Evolutionary conservation across 2,888 invertebrate genomes (phyloP).

Genomic region (Drosophila pseudotakahashii): DNA sequence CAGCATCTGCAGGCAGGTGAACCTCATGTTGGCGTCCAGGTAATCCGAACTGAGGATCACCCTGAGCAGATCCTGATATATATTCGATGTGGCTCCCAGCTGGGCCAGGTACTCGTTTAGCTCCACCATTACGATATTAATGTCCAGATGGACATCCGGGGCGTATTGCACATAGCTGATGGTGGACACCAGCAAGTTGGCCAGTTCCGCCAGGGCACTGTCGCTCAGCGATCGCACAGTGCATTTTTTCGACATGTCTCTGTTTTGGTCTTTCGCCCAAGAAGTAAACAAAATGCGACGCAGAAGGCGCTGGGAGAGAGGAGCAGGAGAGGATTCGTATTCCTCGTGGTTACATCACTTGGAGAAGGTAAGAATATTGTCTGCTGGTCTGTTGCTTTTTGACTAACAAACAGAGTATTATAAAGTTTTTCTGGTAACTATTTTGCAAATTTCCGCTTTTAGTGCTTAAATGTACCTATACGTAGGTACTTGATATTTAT

Average conservation of each 20-base stretch:
- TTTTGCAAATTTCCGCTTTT: background rate
- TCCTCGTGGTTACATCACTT: constrained; percentile 63
- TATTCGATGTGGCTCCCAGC: constrained; percentile 88
- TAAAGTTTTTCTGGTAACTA: background rate
- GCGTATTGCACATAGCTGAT: constrained; percentile 86
- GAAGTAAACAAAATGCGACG: constrained; percentile 66
- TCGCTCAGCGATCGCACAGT: constrained; percentile 87
- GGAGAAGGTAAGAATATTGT: background rate
- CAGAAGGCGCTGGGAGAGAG: constrained; percentile 36
- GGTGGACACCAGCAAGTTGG: constrained; percentile 87
- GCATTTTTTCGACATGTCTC: constrained; percentile 87
- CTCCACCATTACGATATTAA: constrained; percentile 86
- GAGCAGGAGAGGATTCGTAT: constrained; percentile 23
- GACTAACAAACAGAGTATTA: background rate
- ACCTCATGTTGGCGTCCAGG: constrained; percentile 88
- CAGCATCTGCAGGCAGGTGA: constrained; percentile 87
- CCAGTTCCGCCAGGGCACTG: constrained; percentile 86
- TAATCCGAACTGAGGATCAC: constrained; percentile 88
- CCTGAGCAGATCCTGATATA: constrained; percentile 88
- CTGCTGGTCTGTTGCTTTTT: background rate
- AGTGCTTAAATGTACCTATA: background rate
- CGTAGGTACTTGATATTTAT: constrained; percentile 13
- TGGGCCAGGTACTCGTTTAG: constrained; percentile 87
- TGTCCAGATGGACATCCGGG: constrained; percentile 86
- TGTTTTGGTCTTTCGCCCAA: constrained; percentile 23